Conservation (phyloP, 2,113 vertebrate species). For the Fregata magnificens region DNA sequence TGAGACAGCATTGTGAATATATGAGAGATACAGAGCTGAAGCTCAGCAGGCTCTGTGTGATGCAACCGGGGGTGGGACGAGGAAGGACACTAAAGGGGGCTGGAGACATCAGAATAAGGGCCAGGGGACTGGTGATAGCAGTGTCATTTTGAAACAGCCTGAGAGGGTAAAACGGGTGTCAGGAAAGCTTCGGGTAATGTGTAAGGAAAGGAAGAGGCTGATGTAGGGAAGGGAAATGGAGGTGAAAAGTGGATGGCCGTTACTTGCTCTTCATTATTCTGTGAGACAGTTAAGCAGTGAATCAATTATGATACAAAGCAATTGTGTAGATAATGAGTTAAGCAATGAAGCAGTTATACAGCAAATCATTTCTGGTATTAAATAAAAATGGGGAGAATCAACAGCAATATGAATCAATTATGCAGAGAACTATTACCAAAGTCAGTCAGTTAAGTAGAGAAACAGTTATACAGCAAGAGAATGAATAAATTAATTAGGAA, state of each 20-base stretch:
- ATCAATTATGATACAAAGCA: constrained; percentile 30
- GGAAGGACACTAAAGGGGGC: background rate
- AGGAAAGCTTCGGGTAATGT: background rate
- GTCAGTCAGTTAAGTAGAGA: constrained; percentile 9
- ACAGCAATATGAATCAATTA: constrained; percentile 59
- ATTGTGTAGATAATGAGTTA: constrained; percentile 54
- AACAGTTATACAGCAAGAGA: constrained; percentile 19
- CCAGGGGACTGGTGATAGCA: background rate
- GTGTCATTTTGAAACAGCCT: background rate
- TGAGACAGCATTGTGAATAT: background rate
- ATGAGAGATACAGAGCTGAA: rapidly evolving
- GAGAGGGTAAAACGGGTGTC: background rate
- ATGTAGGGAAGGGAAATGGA: background rate
- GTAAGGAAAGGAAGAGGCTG: background rate
- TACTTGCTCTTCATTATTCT: background rate
- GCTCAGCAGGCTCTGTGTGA: background rate
- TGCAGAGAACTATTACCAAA: constrained; percentile 27
- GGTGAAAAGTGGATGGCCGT: background rate
- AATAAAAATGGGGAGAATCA: constrained; percentile 62
- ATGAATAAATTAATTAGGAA: constrained; percentile 41
- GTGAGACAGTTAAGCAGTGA: constrained; percentile 11
- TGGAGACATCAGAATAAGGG: background rate
- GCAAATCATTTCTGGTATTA: constrained; percentile 28
- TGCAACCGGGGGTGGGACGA: background rate
- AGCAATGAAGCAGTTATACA: constrained; percentile 46